Base-by-base conservation (phyloP, 2,113 vertebrate species). In the Antechinus stuartii region DNA sequence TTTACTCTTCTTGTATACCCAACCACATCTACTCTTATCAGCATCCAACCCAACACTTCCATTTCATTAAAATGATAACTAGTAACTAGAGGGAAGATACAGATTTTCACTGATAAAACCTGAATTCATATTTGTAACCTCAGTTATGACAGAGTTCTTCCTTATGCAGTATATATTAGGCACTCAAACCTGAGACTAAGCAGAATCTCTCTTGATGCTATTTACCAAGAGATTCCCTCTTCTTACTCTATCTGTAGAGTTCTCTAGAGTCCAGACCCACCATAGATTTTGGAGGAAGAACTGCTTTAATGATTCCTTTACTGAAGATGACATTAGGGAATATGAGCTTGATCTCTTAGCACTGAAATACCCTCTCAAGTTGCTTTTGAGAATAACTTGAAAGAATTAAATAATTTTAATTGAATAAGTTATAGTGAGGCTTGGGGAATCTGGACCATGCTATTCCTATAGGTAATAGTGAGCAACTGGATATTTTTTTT, bases 381-480 rank as follows among this genome's bases (percentile, higher is more conserved):
- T 42, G 68, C 68, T 84, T 22, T 84, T 84, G n/a, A 42, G 68
- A 84, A 84, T 84, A 84, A 84, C n/a, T 22, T 42, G 68, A 84
- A 84, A 84, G 16, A 84, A 76, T 76, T 76, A 76, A 84, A 84
- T 84, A 84, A 84, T 84, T 84, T 84, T n/a, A 84, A 42, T 84
- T 84, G 61, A 84, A 23, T 84, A 42, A 84, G 42, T 84, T 84
- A 42, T 42, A 42, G n/a, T 84, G 16, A 84, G 19, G 7, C 16
- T 42, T 23, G n/a, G n/a, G 19, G 19, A 84, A 84, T 84, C n/a
- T 84, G 68, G 68, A 84, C 16, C 42, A 84, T 6, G n/a, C n/a
- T 84, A 42, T 84, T 84, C 68, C n/a, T 84, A 42, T 84, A 16
- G 35, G n/a, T 23, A 84, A 19, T 22, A 84, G 68, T 16, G 19